These are phyloP conservation scores for Polydrusus pterygomalis DNA, from an alignment of 2,888 invertebrate species.

Conservation along the genomic window DNA sequence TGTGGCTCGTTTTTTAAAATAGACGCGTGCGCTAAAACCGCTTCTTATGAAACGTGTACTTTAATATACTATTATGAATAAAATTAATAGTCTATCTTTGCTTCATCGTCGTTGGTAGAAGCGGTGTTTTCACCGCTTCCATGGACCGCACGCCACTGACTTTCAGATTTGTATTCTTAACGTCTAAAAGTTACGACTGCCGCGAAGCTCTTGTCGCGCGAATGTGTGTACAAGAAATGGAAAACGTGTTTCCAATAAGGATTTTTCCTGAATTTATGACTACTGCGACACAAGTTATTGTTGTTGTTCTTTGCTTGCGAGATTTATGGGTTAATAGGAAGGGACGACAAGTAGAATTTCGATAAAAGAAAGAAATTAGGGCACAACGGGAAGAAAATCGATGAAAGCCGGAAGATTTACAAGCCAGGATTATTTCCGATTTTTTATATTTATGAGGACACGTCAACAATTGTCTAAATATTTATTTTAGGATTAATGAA, in stretches of 20 bases:
- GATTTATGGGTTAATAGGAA: conserved; percentile 48
- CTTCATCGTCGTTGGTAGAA: no score
- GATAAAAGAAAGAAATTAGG: conserved; percentile 21
- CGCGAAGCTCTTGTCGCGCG: conserved; percentile 9
- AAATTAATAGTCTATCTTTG: no score
- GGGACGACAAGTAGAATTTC: conserved; percentile 24
- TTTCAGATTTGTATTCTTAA: conserved; percentile 15
- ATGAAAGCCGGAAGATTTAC: not conserved
- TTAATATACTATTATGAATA: no score
- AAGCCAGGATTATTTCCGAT: not conserved
- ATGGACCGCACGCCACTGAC: no score
- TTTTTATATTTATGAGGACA: conserved; percentile 3
- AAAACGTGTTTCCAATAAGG: conserved; percentile 45
- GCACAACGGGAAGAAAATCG: conserved; percentile 1
- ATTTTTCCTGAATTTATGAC: conserved; percentile 45
- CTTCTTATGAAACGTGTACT: no score
- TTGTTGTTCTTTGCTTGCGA: conserved; percentile 39
- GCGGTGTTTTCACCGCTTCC: no score
- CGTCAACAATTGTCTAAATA: no score
- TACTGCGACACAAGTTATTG: conserved; percentile 49
- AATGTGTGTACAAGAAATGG: conserved; percentile 34
- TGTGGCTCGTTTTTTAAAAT: no score
- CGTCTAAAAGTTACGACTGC: conserved; percentile 23
- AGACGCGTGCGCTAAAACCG: no score
- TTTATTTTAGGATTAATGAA: no score